Conservation (phyloP, 2,888 invertebrate species). For the Mamestra brassicae region DNA sequence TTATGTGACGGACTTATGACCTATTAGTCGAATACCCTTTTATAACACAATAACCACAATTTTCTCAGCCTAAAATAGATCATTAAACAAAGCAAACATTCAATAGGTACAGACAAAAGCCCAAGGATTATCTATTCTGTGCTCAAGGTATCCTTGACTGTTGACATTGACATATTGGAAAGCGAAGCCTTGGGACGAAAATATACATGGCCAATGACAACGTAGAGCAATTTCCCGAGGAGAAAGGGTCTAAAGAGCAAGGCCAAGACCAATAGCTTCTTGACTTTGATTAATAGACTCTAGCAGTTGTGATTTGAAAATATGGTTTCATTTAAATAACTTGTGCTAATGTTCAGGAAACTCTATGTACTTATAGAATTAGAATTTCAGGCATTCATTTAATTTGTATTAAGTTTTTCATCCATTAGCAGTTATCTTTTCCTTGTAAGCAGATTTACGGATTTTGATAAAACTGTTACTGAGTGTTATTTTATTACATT, state of each 20-base stretch:
- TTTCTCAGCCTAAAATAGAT: slow-evolving; percentile 1
- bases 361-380: not conserved
- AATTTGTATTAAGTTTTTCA: not conserved
- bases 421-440: not conserved
- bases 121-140: slow-evolving; percentile 14
- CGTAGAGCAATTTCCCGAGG: slow-evolving; percentile 8
- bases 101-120: slow-evolving; percentile 32
- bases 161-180: slow-evolving; percentile 37
- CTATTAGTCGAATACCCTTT: no score
- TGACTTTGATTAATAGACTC: slow-evolving; percentile 29
- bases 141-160: not conserved
- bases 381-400: slow-evolving; percentile 7
- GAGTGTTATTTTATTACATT: no score
- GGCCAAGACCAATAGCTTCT: slow-evolving; percentile 18
- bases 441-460: no score
- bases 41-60: not conserved
- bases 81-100: slow-evolving; percentile 16
- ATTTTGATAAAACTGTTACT: not conserved
- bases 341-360: not conserved
- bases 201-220: slow-evolving; percentile 30
- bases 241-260: slow-evolving; percentile 25
- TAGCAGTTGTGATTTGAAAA: slow-evolving; percentile 15
- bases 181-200: slow-evolving; percentile 31
- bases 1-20: no score
- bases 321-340: slow-evolving; percentile 8